phyloP scores from a whole-genome alignment of 2,113 vertebrate genomes.

The Indri indri region DNA sequence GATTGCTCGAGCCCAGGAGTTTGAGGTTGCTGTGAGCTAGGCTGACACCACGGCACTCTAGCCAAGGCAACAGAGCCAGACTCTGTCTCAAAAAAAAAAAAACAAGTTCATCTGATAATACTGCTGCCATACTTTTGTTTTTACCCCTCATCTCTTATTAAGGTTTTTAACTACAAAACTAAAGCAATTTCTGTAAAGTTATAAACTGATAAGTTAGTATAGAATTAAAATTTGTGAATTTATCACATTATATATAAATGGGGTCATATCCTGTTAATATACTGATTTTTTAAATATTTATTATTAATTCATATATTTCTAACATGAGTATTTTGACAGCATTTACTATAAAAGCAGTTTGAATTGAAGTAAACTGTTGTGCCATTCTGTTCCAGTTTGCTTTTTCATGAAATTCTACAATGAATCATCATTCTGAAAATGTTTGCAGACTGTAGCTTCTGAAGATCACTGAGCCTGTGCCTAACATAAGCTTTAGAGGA shows the following conservation, averaged over 20 bases:
- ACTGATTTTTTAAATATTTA: constrained; percentile 47
- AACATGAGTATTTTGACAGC: not conserved
- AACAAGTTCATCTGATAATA: constrained; percentile 32
- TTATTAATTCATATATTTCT: constrained; percentile 32
- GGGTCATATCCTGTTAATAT: not conserved
- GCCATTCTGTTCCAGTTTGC: constrained; percentile 43
- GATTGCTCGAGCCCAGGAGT: too few relatives aligned
- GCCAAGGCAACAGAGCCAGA: too few relatives aligned
- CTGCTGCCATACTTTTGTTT: constrained; percentile 43
- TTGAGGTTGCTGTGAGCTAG: too few relatives aligned
- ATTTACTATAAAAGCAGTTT: constrained; percentile 55
- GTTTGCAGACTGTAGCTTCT: not conserved
- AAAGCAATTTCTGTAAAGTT: constrained; percentile 35
- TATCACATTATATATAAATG: not conserved
- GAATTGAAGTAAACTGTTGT: constrained; percentile 21
- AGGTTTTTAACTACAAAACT: constrained; percentile 47
- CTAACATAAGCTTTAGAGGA: constrained; percentile 24
- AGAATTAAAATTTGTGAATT: constrained; percentile 43
- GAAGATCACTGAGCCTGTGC: not conserved
- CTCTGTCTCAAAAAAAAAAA: too few relatives aligned
- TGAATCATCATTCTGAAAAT: constrained; percentile 43
- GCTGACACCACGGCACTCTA: too few relatives aligned
- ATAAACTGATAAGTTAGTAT: constrained; percentile 43
- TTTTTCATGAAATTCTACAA: constrained; percentile 43
- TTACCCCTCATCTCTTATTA: constrained; percentile 27